A percentile compares a stretch with the other conserved stretches of the same genome.
Conservation (phyloP, 2,797 vertebrate species). For the Poliocrania exsul region DNA sequence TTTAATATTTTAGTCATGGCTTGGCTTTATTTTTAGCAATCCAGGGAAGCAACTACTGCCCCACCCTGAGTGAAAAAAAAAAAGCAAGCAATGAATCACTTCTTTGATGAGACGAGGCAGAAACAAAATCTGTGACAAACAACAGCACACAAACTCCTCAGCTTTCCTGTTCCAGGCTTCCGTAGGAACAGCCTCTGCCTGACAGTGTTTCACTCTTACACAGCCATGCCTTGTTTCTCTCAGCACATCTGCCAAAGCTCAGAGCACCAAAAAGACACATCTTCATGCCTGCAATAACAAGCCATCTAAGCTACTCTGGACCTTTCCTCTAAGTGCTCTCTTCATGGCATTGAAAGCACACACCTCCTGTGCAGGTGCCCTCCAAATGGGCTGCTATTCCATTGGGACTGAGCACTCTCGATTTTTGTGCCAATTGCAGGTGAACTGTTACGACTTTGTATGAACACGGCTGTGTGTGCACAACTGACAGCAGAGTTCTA, state of each 20-base stretch:
- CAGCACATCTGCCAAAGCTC: background rate
- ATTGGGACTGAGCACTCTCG: background rate
- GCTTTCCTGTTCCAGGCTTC: background rate
- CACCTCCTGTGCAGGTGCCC: background rate
- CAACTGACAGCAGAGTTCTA: background rate
- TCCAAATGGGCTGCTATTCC: background rate
- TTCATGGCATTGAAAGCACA: background rate
- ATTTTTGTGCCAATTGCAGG: background rate
- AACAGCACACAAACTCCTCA: background rate
- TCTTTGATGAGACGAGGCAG: background rate
- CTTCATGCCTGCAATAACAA: background rate
- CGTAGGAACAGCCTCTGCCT: background rate
- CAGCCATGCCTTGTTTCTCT: background rate
- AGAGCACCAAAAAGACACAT: accelerated
- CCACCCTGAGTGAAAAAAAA: background rate
- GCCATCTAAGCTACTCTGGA: background rate
- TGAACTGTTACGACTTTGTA: background rate
- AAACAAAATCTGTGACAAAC: background rate
- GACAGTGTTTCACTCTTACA: background rate
- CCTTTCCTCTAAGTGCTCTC: background rate
- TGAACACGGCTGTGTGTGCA: background rate
- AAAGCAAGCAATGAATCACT: background rate
- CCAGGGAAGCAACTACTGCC: background rate
- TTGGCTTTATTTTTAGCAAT: conserved; percentile 19
- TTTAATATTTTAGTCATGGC: background rate